Evolutionary conservation across 1,140 invertebrate genomes (phyloP).

Genomic region (Formica exsecta): DNA sequence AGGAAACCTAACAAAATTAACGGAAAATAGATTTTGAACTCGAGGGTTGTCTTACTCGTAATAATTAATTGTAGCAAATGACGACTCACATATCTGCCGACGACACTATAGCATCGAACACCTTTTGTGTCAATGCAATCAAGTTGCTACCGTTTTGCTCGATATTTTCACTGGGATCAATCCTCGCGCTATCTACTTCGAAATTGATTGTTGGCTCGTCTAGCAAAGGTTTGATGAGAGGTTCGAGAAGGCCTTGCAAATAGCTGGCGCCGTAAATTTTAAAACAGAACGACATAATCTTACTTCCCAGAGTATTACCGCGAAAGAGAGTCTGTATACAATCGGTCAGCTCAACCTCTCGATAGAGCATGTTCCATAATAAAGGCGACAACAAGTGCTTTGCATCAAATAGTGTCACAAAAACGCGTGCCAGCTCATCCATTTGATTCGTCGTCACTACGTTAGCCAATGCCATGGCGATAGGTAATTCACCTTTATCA

Average conservation of each 20-base stretch:
- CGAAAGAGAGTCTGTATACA: conserved; percentile 99
- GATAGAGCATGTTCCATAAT: conserved; percentile 99
- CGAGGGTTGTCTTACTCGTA: not conserved
- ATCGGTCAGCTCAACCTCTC: conserved; percentile 98
- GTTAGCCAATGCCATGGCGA: conserved; percentile 98
- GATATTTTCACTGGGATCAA: conserved; percentile 95
- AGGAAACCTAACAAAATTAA: conserved; percentile 91
- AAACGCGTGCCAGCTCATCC: conserved; percentile 98
- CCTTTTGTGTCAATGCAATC: conserved; percentile 95
- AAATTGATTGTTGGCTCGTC: conserved; percentile 91
- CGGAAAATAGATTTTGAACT: not conserved
- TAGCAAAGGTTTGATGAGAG: conserved; percentile 94
- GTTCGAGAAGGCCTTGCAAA: conserved; percentile 95
- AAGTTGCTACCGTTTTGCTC: conserved; percentile 96
- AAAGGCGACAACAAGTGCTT: conserved; percentile 97
- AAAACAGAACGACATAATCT: conserved; percentile 99
- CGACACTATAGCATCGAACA: conserved; percentile 97
- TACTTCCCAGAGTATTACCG: conserved; percentile 98
- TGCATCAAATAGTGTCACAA: conserved; percentile 98
- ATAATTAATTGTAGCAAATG: not conserved
- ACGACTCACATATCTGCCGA: conserved; percentile 93
- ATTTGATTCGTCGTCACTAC: conserved; percentile 98
- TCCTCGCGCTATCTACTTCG: conserved; percentile 96
- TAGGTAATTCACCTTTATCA: conserved; percentile 97
- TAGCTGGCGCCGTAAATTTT: conserved; percentile 99